A percentile compares a stretch with the other conserved stretches of the same genome.
Evolutionary conservation across 2,113 vertebrate species (phyloP).

Genomic region (Cryptomyrus ogoouensis): DNA sequence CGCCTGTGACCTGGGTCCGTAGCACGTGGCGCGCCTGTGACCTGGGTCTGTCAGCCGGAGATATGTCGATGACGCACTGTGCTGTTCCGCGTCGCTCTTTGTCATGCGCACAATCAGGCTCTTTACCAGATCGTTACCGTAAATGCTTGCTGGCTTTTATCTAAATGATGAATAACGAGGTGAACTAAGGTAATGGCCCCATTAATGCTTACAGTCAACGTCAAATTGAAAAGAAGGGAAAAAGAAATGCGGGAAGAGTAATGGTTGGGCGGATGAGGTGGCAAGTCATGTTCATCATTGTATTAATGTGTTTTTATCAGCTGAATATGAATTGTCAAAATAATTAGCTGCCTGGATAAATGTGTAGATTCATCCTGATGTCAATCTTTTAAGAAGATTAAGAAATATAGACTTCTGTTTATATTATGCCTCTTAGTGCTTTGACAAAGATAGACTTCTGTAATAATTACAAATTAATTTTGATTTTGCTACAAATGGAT

Average conservation of each 20-base stretch:
- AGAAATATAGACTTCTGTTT: neutral
- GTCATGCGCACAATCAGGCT: neutral
- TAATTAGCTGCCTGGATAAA: conserved; percentile 5
- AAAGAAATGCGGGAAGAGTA: neutral
- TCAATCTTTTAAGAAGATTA: conserved; percentile 3
- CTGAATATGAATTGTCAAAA: neutral
- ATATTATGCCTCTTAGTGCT: neutral
- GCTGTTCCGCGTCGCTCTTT: neutral
- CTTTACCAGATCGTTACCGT: neutral
- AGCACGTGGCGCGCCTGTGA: neutral
- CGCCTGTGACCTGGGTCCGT: neutral
- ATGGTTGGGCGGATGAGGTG: neutral
- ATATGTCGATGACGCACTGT: neutral
- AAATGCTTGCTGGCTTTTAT: conserved; percentile 13
- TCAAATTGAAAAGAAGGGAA: neutral
- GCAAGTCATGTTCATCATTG: neutral
- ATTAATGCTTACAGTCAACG: conserved; percentile 8
- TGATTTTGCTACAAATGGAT: conserved; percentile 13
- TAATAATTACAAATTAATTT: conserved; percentile 5
- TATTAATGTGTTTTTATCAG: neutral
- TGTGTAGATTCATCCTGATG: neutral
- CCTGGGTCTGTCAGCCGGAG: neutral
- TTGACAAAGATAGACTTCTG: conserved; percentile 3
- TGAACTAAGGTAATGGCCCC: neutral
- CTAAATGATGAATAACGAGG: neutral